These are phyloP conservation scores for Stegostoma tigrinum DNA, from an alignment of 2,113 vertebrate species.

Conservation along the genomic window DNA sequence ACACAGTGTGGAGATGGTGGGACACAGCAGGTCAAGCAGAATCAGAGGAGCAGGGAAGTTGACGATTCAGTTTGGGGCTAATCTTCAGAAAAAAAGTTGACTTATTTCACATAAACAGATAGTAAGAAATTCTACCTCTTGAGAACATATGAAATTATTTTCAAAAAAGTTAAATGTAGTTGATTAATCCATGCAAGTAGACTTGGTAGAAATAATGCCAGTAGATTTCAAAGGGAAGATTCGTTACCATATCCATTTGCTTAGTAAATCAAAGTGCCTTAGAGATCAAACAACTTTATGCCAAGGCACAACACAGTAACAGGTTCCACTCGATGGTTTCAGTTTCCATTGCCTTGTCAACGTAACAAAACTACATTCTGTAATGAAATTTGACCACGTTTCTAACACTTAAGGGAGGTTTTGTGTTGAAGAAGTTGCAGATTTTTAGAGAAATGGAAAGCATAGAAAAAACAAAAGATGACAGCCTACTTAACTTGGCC, in stretches of 20 bases:
- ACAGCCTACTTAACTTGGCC: too few relatives aligned
- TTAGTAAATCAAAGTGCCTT: not conserved
- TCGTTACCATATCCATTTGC: not conserved
- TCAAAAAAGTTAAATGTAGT: not conserved
- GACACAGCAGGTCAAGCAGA: too few relatives aligned
- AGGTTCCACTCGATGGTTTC: not conserved
- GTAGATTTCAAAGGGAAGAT: not conserved
- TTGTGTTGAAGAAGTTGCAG: not conserved
- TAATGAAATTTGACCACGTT: not conserved
- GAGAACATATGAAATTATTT: not conserved
- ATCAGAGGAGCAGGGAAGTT: too few relatives aligned
- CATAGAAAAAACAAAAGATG: not conserved
- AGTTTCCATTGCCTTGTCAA: conserved; percentile 2
- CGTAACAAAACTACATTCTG: not conserved
- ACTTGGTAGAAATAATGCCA: not conserved
- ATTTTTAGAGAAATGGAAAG: not conserved
- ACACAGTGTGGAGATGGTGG: not conserved
- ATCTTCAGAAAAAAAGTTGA: not conserved
- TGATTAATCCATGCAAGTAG: not conserved
- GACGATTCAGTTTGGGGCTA: too few relatives aligned
- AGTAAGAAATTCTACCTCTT: not conserved
- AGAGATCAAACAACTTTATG: not conserved
- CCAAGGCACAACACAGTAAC: not conserved
- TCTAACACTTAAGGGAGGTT: not conserved
- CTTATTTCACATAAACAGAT: not conserved